Percentiles rank a stretch among this genome's conserved stretches.
phyloP scores from a whole-genome alignment of 2,797 vertebrate species.

The Mormyrops attenuatus region DNA sequence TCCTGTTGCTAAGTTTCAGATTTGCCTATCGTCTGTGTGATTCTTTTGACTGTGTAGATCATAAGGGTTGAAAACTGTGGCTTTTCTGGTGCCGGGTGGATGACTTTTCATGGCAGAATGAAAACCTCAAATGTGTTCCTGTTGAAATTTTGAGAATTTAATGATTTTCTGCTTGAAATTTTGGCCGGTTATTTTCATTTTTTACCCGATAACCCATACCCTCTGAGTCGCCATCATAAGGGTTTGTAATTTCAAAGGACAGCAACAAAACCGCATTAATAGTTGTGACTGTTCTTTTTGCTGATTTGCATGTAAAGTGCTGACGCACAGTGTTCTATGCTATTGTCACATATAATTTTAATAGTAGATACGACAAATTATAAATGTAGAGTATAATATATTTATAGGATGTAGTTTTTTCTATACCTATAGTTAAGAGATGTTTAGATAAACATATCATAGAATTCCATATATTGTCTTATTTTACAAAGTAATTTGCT shows the following conservation, averaged over 20 bases:
- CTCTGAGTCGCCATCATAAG: neutral
- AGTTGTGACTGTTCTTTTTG: neutral
- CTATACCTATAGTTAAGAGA: neutral
- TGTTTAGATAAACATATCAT: neutral
- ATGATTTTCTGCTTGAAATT: neutral
- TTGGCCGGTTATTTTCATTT: neutral
- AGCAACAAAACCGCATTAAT: neutral
- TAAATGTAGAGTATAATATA: neutral
- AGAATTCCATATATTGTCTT: neutral
- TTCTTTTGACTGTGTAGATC: neutral
- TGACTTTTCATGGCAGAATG: neutral
- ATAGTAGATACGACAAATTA: neutral
- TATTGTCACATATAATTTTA: neutral
- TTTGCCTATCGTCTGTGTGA: neutral
- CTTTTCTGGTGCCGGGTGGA: neutral
- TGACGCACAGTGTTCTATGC: neutral
- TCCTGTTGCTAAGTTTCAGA: neutral
- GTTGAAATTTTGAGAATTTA: neutral
- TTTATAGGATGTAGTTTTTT: neutral
- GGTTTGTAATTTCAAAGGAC: neutral
- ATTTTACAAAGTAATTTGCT: neutral
- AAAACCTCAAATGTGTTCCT: neutral
- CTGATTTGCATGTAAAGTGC: neutral
- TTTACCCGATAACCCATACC: neutral
- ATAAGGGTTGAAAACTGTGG: neutral